Conservation (phyloP, 2,113 vertebrate species). For the Pholis gunnellus region DNA sequence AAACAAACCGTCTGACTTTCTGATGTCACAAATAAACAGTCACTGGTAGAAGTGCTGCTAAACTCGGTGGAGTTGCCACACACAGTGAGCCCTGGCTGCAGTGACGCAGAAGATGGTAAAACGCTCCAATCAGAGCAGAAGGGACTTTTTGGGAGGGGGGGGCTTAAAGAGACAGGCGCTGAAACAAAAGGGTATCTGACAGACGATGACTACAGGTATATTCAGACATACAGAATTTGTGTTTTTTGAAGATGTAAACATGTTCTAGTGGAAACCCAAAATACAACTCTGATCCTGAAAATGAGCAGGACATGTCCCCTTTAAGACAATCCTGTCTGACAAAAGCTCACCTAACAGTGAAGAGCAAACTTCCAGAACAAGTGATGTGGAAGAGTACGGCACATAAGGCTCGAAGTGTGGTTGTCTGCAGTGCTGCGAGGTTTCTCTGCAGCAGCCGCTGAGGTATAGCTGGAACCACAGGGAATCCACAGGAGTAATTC, state of each 20-base stretch:
- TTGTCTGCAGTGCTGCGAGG: slow-evolving; percentile 52
- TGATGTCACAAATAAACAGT: not conserved
- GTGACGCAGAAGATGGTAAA: no score
- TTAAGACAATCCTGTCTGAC: not conserved
- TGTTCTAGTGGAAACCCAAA: not conserved
- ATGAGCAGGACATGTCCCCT: not conserved
- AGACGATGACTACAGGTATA: no score
- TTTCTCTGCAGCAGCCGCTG: slow-evolving; percentile 59
- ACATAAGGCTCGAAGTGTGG: slow-evolving; percentile 11
- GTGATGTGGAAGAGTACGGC: not conserved
- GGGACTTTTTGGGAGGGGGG: no score
- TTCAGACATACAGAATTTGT: not conserved
- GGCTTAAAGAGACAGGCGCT: no score
- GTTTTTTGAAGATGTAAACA: not conserved
- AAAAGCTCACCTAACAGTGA: not conserved
- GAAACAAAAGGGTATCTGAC: no score
- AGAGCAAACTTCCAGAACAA: slow-evolving; percentile 10
- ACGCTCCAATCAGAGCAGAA: no score
- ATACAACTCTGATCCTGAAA: not conserved
- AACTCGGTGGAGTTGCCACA: not conserved
- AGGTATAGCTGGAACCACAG: slow-evolving; percentile 59
- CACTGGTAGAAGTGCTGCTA: not conserved
- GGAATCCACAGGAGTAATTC: slow-evolving; percentile 70
- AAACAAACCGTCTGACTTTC: no score
- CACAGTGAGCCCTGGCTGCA: no score